Conservation (phyloP, 2,797 vertebrate genomes). For the Gambelia wislizenii region DNA sequence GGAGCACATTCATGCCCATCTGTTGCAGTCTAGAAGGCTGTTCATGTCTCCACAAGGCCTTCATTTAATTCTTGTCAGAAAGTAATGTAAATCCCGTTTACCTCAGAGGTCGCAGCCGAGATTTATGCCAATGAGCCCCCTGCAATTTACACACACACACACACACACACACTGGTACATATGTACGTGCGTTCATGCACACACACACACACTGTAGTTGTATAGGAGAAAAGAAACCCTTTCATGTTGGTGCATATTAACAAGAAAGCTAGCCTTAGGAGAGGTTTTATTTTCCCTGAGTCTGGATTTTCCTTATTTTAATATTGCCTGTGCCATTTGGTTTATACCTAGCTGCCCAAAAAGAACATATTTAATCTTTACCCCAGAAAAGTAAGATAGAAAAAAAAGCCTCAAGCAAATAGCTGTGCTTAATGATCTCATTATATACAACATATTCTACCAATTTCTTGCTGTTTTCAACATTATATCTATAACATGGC, state of each 20-base stretch:
- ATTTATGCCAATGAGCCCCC: constrained; percentile 86
- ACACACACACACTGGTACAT: constrained; percentile 65
- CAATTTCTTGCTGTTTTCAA: background rate
- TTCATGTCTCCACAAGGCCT: constrained; percentile 86
- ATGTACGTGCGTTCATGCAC: background rate
- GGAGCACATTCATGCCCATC: constrained; percentile 88
- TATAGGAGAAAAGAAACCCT: constrained; percentile 85
- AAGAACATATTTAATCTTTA: constrained; percentile 73
- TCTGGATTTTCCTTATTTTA: constrained; percentile 81
- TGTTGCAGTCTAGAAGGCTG: constrained; percentile 87
- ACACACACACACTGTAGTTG: constrained; percentile 71
- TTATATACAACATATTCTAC: background rate
- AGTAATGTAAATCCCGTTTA: constrained; percentile 90
- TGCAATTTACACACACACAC: constrained; percentile 81
- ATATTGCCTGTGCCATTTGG: constrained; percentile 78
- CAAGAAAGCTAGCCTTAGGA: constrained; percentile 83
- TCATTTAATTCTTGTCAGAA: constrained; percentile 91
- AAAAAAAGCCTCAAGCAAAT: constrained; percentile 61
- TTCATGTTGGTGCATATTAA: constrained; percentile 87
- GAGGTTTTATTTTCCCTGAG: constrained; percentile 80
- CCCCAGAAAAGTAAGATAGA: constrained; percentile 63
- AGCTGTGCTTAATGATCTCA: constrained; percentile 49
- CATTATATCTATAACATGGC: constrained; percentile 16
- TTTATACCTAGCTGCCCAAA: constrained; percentile 70
- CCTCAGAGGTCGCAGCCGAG: constrained; percentile 86